A percentile compares a stretch with the other conserved stretches of the same genome.
These are phyloP conservation scores for Sialia sialis DNA, from an alignment of 2,113 vertebrate species.

Conservation along the genomic window DNA sequence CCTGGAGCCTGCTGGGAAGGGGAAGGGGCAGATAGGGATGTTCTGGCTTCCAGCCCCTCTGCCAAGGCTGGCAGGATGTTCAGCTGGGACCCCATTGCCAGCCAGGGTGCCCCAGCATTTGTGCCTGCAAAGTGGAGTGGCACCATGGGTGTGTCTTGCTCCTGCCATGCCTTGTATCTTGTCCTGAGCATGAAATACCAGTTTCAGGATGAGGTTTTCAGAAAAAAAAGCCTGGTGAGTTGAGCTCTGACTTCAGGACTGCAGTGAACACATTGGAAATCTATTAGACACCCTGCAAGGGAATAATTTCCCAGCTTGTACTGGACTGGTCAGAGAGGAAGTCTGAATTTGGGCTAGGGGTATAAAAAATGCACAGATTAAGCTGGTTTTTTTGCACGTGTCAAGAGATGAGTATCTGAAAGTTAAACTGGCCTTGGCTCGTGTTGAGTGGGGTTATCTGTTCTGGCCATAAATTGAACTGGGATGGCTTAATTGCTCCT, in stretches of 20 bases:
- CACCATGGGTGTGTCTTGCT: fast-evolving
- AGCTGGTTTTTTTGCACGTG: background rate
- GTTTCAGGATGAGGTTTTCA: background rate
- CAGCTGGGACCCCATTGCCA: fast-evolving
- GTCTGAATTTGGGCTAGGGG: background rate
- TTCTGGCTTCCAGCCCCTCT: background rate
- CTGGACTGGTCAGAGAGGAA: background rate
- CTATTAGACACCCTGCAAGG: background rate
- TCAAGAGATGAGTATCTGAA: background rate
- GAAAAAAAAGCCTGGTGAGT: background rate
- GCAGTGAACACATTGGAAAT: background rate
- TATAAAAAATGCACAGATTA: background rate
- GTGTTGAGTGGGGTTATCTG: background rate
- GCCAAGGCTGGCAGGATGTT: background rate
- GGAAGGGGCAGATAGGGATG: background rate
- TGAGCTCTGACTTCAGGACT: background rate
- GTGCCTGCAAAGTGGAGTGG: background rate
- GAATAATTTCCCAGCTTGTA: background rate
- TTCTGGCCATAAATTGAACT: background rate
- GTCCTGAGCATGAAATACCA: background rate
- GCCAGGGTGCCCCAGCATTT: fast-evolving
- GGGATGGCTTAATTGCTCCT: conserved; percentile 4
- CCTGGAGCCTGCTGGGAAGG: background rate
- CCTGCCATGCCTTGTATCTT: background rate
- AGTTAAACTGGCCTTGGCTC: background rate